Base-by-base conservation (phyloP, 2,888 invertebrate genomes). In the Cosmia trapezina region DNA sequence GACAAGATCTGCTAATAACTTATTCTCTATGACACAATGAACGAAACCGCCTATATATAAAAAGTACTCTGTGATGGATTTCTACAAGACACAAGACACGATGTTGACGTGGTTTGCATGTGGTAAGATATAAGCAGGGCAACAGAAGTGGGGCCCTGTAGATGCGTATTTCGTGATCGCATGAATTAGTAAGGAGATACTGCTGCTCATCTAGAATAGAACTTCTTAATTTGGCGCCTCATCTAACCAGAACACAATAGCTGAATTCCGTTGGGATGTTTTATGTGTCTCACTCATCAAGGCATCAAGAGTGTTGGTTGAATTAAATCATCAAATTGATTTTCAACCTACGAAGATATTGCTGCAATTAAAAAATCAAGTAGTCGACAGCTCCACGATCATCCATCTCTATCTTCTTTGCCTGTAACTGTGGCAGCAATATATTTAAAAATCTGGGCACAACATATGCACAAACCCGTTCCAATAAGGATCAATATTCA, bases 401-500 rank as follows among this genome's bases (percentile, higher is more conserved):
- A 57, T 14, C 7, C 0, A 11, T 17, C 22, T 43, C 17, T 7
- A 22, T 11, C 3, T 41, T n/a, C 41, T 59, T 22, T 22, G 1
- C 3, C 9, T 6, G 5, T 6, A 22, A 60, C 9, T 41, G 6
- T 9, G 9, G 60, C 37, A 49, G 14, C 14, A 9, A 33, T 49
- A 22, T 47, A 19, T 7, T 11, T 17, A 45, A 7, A 7, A 53
- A 22, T 19, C 33, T 0, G 1, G 2, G 0, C 2, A 11, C 14
- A 22, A 56, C 8, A 65, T 12, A 49, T 57, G 12, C 33, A 33
- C 17, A 37, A 8, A 51, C 41, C n/a, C 28, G 4, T 19, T 54
- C n/a, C 53, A 59, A 41, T 28, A n/a, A 14, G 12, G 33, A 59
- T 71, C 11, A 37, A 78, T 70, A 63, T 59, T 71, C n/a, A 33